These are phyloP conservation scores for Pseudomyrmex flavicornis DNA, from an alignment of 1,140 invertebrate genomes.

Conservation along the genomic window DNA sequence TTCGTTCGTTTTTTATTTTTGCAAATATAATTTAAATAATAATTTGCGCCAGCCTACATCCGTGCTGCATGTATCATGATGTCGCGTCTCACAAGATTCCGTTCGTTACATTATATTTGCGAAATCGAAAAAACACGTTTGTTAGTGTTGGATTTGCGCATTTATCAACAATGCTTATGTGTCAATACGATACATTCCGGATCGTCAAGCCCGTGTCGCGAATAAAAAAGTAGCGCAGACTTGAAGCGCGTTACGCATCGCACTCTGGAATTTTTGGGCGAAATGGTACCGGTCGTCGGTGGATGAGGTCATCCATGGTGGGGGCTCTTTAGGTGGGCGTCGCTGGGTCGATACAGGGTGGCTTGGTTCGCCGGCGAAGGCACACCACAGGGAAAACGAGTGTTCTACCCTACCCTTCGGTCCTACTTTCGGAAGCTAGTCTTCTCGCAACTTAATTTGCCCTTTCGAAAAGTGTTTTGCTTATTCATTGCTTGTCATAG, in stretches of 20 bases:
- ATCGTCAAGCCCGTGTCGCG: neutral
- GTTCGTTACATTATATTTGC: neutral
- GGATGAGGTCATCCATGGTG: conserved; percentile 70
- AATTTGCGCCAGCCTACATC: neutral
- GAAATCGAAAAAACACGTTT: neutral
- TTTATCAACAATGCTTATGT: neutral
- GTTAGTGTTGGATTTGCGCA: neutral
- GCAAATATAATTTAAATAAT: neutral
- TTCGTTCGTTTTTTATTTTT: neutral
- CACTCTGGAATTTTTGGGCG: conserved; percentile 64
- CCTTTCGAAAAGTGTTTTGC: conserved; percentile 8
- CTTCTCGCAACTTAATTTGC: conserved; percentile 31
- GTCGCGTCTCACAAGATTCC: neutral
- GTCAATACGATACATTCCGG: neutral
- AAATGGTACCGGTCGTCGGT: conserved; percentile 55
- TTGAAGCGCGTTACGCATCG: conserved; percentile 46
- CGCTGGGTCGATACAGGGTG: conserved; percentile 80
- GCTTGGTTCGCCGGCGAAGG: conserved; percentile 71
- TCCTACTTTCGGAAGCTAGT: conserved; percentile 4
- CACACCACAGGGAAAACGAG: conserved; percentile 65
- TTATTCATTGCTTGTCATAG: conserved; percentile 12
- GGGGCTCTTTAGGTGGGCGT: conserved; percentile 76
- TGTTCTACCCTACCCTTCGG: conserved; percentile 38
- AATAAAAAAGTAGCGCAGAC: conserved; percentile 28
- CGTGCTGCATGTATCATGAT: neutral